Conservation (phyloP, 1,140 invertebrate genomes). For the Papilio polytes region DNA sequence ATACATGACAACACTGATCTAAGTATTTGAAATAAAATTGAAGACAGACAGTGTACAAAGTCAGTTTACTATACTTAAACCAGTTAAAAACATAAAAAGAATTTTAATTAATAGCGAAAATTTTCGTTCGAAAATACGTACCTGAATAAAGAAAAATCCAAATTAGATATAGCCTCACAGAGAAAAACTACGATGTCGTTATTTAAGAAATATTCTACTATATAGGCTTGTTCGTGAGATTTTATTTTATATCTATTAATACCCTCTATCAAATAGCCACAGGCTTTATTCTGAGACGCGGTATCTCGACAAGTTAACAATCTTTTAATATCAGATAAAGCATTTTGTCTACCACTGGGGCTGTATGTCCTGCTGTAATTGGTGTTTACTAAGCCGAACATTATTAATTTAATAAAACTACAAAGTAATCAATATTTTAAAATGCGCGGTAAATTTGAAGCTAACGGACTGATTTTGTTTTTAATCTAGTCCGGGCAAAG, state of each 20-base stretch:
- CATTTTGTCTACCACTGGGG: slow-evolving; percentile 72
- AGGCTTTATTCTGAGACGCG: slow-evolving; percentile 69
- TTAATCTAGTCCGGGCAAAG: background rate
- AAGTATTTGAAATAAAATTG: slow-evolving; percentile 17
- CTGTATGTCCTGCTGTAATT: slow-evolving; percentile 74
- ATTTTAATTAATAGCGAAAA: background rate
- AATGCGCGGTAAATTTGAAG: slow-evolving; percentile 6
- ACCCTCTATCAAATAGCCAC: slow-evolving; percentile 71
- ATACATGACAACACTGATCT: slow-evolving; percentile 64
- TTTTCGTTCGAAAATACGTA: slow-evolving; percentile 48
- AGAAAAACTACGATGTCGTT: slow-evolving; percentile 77
- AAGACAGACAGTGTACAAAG: background rate
- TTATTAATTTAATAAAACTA: slow-evolving; percentile 44
- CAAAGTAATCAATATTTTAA: background rate
- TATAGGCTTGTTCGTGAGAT: slow-evolving; percentile 58
- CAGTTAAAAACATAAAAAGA: too few relatives aligned
- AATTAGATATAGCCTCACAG: slow-evolving; percentile 75
- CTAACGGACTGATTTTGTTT: background rate
- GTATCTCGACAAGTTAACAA: slow-evolving; percentile 70
- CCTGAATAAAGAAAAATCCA: slow-evolving; percentile 73
- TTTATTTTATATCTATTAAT: slow-evolving; percentile 62
- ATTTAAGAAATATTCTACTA: slow-evolving; percentile 72
- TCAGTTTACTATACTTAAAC: background rate
- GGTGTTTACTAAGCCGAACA: slow-evolving; percentile 69
- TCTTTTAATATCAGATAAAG: slow-evolving; percentile 72